Evolutionary conservation across 1,140 invertebrate species (phyloP).

Genomic region (Aphaenogaster floridana): DNA sequence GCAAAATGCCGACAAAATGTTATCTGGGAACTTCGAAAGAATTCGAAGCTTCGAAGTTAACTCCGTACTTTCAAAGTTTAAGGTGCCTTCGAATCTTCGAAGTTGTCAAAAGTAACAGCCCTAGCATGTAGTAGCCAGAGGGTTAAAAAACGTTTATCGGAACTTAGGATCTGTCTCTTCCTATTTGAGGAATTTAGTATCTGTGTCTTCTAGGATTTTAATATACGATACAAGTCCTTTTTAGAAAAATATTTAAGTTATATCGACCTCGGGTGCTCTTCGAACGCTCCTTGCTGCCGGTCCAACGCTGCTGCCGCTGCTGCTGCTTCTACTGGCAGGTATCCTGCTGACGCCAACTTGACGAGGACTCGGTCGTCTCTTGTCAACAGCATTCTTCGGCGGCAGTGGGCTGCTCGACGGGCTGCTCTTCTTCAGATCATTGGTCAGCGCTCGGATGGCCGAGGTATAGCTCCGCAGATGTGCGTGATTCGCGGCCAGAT

Average conservation of each 20-base stretch:
- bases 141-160: too few species aligned
- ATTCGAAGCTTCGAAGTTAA: too few species aligned
- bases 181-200: too few species aligned
- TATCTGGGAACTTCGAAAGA: too few species aligned
- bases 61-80: too few species aligned
- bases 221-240: not conserved
- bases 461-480: conserved; percentile 84
- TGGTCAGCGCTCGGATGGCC: conserved; percentile 84
- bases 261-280: conserved; percentile 78
- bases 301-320: conserved; percentile 90
- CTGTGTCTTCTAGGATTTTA: too few species aligned
- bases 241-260: not conserved
- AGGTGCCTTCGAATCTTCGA: too few species aligned
- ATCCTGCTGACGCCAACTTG: conserved; percentile 83
- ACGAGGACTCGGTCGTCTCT: conserved; percentile 77
- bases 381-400: conserved; percentile 82
- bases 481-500: conserved; percentile 86
- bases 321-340: conserved; percentile 91
- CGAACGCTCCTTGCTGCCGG: conserved; percentile 81
- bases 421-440: conserved; percentile 80
- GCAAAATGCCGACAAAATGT: too few species aligned
- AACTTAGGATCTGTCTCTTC: too few species aligned
- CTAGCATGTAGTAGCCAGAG: too few species aligned
- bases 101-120: too few species aligned
- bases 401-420: conserved; percentile 65